Conservation (phyloP, 2,113 vertebrate genomes). For the Toxotes chatareus region DNA sequence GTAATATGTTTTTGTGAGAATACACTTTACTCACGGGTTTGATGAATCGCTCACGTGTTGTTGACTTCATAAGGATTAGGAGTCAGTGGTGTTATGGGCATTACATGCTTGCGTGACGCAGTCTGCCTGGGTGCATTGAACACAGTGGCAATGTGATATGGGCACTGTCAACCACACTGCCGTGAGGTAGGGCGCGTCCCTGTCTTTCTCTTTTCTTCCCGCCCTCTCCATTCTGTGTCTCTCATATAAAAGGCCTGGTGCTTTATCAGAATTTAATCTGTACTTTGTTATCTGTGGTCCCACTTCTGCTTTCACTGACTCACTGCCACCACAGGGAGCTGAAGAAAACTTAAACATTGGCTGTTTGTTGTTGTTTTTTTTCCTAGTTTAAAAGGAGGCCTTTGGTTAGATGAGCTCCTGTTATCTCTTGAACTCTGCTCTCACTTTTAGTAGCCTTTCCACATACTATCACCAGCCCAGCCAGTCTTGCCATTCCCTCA, state of each 20-base stretch:
- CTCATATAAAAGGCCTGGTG: conserved; percentile 26
- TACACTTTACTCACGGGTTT: conserved; percentile 41
- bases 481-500: conserved; percentile 4
- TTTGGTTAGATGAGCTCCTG: conserved; percentile 17
- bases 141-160: conserved; percentile 75
- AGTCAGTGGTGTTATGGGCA: conserved; percentile 60
- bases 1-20: conserved; percentile 26
- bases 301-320: conserved; percentile 51
- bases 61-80: conserved; percentile 59
- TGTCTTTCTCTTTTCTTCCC: conserved; percentile 37
- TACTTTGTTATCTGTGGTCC: conserved; percentile 46
- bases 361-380: not conserved
- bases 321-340: not conserved
- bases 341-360: not conserved
- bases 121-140: conserved; percentile 46
- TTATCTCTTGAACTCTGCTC: conserved; percentile 34
- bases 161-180: conserved; percentile 72
- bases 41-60: conserved; percentile 59
- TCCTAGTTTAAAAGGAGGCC: not conserved
- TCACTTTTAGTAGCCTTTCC: conserved; percentile 8
- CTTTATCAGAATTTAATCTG: conserved; percentile 64
- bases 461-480: conserved; percentile 14
- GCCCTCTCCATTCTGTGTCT: conserved; percentile 33
- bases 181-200: conserved; percentile 76
- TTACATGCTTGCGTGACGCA: conserved; percentile 66